phyloP scores from a whole-genome alignment of 2,888 invertebrate genomes.

The Himalopsyche japonica region DNA sequence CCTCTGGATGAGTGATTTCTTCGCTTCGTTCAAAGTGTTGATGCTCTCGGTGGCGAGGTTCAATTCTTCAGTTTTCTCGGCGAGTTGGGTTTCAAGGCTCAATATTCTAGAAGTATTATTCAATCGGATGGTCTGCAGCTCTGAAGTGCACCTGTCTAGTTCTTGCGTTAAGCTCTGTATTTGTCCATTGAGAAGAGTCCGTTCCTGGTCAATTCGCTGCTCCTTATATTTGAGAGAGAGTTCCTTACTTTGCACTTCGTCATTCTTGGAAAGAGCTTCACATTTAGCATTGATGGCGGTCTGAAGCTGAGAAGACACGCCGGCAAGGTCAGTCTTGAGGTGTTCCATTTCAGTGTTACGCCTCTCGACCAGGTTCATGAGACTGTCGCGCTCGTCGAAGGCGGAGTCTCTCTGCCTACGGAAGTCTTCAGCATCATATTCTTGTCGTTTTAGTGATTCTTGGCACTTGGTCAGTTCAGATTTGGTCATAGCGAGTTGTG shows the following conservation, averaged over 20 bases:
- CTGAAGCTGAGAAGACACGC: conserved; percentile 74
- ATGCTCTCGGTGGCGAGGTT: conserved; percentile 71
- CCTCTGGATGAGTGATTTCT: conserved; percentile 68
- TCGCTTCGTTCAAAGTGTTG: conserved; percentile 68
- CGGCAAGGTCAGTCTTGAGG: conserved; percentile 68
- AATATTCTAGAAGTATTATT: conserved; percentile 71
- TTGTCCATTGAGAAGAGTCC: conserved; percentile 74
- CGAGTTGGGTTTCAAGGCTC: conserved; percentile 73
- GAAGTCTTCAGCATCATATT: conserved; percentile 67
- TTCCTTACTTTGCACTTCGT: conserved; percentile 82
- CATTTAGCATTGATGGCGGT: conserved; percentile 79
- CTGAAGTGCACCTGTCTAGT: conserved; percentile 75
- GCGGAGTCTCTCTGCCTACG: conserved; percentile 72
- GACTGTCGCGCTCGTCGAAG: conserved; percentile 75
- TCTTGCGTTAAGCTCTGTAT: conserved; percentile 78
- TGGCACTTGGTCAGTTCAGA: conserved; percentile 67
- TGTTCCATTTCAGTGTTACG: conserved; percentile 75
- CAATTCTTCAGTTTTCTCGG: conserved; percentile 80
- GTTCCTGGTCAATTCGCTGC: conserved; percentile 82
- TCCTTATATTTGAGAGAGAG: conserved; percentile 79
- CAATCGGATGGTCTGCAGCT: conserved; percentile 74
- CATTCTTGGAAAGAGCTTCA: conserved; percentile 77
- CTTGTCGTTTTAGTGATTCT: conserved; percentile 65
- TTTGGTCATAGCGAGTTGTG: conserved; percentile 65
- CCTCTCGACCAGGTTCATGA: conserved; percentile 71